Evolutionary conservation across 2,797 vertebrate genomes (phyloP).

Genomic region (Neosilurus hyrtlii): DNA sequence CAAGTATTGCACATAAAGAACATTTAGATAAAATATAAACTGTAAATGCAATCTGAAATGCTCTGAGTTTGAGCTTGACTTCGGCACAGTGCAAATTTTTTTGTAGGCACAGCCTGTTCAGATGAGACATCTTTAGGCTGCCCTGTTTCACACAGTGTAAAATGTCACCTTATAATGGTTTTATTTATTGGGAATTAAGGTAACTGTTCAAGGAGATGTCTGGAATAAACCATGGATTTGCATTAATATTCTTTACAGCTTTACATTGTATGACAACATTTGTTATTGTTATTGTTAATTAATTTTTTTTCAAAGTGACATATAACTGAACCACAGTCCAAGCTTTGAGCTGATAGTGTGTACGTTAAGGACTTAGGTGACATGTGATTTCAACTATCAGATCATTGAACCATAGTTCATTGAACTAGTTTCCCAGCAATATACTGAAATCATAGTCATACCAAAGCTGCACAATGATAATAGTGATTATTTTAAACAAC

Average conservation of each 20-base stretch:
- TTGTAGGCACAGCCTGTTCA: neutral
- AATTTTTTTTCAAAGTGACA: neutral
- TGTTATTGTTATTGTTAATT: too few species aligned
- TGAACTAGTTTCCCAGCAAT: neutral
- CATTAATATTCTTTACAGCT: neutral
- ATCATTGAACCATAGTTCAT: neutral
- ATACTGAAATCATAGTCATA: neutral
- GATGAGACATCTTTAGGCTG: neutral
- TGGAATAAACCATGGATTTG: neutral
- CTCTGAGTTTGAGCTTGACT: too few species aligned
- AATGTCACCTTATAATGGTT: neutral
- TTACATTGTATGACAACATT: neutral
- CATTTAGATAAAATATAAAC: too few species aligned
- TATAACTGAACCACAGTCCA: neutral
- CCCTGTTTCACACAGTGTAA: neutral
- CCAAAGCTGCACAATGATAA: neutral
- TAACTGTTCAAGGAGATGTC: neutral
- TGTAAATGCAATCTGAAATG: neutral
- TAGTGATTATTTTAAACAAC: neutral
- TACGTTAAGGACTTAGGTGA: neutral
- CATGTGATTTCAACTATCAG: neutral
- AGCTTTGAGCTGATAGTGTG: neutral
- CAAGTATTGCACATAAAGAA: too few species aligned
- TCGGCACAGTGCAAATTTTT: neutral
- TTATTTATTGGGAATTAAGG: slow-evolving; percentile 1